Evolutionary conservation across 2,888 invertebrate species (phyloP), one percentile per base, ranked within the genome.

Genomic region (Abrostola triplasia): DNA sequence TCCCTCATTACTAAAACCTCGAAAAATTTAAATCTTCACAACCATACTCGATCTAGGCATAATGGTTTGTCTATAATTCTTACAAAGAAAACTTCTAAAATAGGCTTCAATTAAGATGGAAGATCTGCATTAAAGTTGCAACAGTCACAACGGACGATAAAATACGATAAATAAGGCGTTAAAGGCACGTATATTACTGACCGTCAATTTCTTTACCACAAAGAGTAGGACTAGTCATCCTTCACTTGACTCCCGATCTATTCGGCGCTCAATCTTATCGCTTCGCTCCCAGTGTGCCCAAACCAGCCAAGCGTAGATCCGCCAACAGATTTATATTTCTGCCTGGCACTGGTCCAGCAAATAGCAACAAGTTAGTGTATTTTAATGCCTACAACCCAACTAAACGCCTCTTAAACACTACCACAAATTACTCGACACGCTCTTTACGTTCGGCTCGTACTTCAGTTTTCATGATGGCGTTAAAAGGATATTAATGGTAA

Each of bases 301-400:
- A 64, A 62, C 64, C 61, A 69, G 53, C 36, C 68, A 63, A 59
- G 53, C 40, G 44, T 48, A 73, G 65, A 70, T 61, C 64, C 47
- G 49, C 66, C 62, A 70, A 62, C 71, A 74, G 76, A 76, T 76
- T 79, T 80, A 70, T 78, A 73, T 64, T 58, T 59, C 44, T 67
- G 67, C n/a, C 59, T 80, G 80, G 80, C 80, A 76, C 41, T 10
- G 63, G 59, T 76, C 82, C 80, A 80, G 73, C 59, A 60, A 13
- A 52, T 59, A 81, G 80, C 80, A 81, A 81, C 80, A 81, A 78
- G 80, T 81, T 64, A 69, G 70, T 66, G 66, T 70, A 75, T 81
- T 80, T 79, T 70, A 81, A 79, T 80, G 76, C 76, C 54, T 65
- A 67, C 68, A 67, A 67, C 66, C 73, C 68, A 64, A 52, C 69